These are phyloP conservation scores for Ctenopoma multispine DNA, from an alignment of 2,797 vertebrate genomes.

Conservation along the genomic window DNA sequence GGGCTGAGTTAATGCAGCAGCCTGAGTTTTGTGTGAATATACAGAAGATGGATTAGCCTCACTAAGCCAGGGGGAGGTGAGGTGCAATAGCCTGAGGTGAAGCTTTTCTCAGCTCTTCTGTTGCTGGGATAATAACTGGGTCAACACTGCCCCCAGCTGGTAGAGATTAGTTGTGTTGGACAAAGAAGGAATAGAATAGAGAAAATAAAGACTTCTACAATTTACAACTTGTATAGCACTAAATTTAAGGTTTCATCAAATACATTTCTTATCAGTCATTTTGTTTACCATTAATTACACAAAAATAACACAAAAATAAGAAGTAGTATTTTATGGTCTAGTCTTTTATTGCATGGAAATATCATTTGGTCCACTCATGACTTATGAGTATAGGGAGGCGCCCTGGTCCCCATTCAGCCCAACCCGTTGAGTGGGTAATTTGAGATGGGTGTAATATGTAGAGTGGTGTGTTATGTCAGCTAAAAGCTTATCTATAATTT, in stretches of 20 bases:
- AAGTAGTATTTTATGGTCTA: neutral
- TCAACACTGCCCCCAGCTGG: slow-evolving; percentile 77
- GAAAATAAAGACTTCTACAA: too few species aligned
- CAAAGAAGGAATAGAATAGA: too few species aligned
- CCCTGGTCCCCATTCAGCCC: neutral
- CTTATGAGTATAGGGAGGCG: slow-evolving; percentile 52
- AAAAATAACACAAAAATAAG: neutral
- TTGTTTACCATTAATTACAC: neutral
- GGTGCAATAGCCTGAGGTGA: slow-evolving; percentile 55
- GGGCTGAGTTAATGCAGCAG: slow-evolving; percentile 50
- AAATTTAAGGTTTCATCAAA: neutral
- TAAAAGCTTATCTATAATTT: slow-evolving; percentile 80
- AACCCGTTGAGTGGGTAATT: slow-evolving; percentile 50
- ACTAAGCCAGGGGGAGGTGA: slow-evolving; percentile 56
- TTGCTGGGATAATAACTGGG: slow-evolving; percentile 26
- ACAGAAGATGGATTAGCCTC: slow-evolving; percentile 63
- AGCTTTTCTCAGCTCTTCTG: slow-evolving; percentile 47
- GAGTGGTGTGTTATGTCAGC: slow-evolving; percentile 73
- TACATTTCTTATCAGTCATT: neutral
- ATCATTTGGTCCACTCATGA: slow-evolving; percentile 36
- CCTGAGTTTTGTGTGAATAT: slow-evolving; percentile 48
- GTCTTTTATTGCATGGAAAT: neutral
- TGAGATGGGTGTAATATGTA: slow-evolving; percentile 66
- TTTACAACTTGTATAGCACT: neutral
- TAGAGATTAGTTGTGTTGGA: neutral